Conservation (phyloP, 1,140 invertebrate species). For the Hylyphantes graminicola region DNA sequence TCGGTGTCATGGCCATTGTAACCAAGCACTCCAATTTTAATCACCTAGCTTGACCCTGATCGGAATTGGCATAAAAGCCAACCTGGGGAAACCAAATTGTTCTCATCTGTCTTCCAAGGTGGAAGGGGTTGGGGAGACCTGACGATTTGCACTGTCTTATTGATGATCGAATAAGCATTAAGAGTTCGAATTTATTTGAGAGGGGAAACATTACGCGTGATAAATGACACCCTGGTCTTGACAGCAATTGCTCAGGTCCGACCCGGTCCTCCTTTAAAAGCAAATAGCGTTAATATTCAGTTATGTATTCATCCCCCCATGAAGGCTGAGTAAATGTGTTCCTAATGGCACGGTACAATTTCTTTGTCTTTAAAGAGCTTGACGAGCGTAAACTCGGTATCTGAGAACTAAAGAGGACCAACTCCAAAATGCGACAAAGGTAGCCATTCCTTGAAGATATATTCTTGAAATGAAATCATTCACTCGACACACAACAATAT, state of each 20-base stretch:
- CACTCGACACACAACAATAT: too few species aligned
- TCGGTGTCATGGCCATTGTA: too few species aligned
- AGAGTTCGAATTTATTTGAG: constrained; percentile 55
- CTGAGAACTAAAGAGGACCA: too few species aligned
- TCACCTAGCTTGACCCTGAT: too few species aligned
- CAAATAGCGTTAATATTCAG: constrained; percentile 50
- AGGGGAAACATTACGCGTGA: constrained; percentile 49
- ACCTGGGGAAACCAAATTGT: constrained; percentile 31
- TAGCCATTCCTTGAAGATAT: too few species aligned
- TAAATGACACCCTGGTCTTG: constrained; percentile 33
- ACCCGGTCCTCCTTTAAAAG: constrained; percentile 21
- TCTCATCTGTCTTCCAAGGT: constrained; percentile 25
- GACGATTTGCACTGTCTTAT: constrained; percentile 53
- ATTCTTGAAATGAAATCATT: too few species aligned
- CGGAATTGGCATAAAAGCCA: background rate
- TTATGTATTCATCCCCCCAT: constrained; percentile 44
- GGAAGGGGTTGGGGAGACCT: background rate
- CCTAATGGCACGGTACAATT: constrained; percentile 26
- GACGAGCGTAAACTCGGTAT: too few species aligned
- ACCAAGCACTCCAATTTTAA: too few species aligned
- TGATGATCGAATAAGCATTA: constrained; percentile 56
- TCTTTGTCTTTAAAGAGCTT: background rate
- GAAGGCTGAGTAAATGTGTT: constrained; percentile 11
- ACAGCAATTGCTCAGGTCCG: constrained; percentile 41
- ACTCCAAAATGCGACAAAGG: too few species aligned